Conservation (phyloP, 2,797 vertebrate species). For the Telmatherina bonti region DNA sequence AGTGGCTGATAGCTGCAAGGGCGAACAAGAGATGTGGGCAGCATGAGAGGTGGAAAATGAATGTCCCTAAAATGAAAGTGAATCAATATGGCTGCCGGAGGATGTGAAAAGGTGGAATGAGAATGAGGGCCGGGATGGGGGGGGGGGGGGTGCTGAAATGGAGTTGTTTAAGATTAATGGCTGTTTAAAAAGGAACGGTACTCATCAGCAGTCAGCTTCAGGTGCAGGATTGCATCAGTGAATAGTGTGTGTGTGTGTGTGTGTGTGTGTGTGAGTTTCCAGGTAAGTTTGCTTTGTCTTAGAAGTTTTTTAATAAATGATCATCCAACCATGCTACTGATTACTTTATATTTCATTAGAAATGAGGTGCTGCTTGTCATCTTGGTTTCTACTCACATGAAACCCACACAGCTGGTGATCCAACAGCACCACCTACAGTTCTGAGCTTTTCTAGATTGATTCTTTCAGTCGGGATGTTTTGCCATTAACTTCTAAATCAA, state of each 20-base stretch:
- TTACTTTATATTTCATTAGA: conserved; percentile 44
- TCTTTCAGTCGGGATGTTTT: neutral
- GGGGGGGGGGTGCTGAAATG: conserved; percentile 37
- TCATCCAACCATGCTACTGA: conserved; percentile 29
- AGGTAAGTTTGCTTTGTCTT: conserved; percentile 27
- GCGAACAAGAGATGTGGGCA: conserved; percentile 45
- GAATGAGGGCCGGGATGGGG: conserved; percentile 37
- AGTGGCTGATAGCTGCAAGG: conserved; percentile 22
- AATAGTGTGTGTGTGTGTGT: no score
- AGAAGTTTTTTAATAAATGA: conserved; percentile 37
- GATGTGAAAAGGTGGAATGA: conserved; percentile 65
- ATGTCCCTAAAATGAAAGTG: conserved; percentile 62
- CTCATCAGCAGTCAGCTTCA: conserved; percentile 61
- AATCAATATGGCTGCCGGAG: conserved; percentile 69
- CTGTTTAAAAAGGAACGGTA: conserved; percentile 63
- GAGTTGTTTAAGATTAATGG: conserved; percentile 62
- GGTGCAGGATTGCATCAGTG: conserved; percentile 25
- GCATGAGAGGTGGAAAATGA: conserved; percentile 51
- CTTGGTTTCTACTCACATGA: conserved; percentile 8
- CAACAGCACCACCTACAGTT: conserved; percentile 67
- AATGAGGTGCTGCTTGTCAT: conserved; percentile 31
- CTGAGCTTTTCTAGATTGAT: neutral
- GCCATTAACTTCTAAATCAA: neutral
- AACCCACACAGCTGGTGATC: conserved; percentile 11
- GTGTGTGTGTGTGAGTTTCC: conserved; percentile 16